Evolutionary conservation across 1,140 invertebrate genomes (phyloP), one percentile per base, ranked within the genome.

Genomic region (Musca vetustissima): DNA sequence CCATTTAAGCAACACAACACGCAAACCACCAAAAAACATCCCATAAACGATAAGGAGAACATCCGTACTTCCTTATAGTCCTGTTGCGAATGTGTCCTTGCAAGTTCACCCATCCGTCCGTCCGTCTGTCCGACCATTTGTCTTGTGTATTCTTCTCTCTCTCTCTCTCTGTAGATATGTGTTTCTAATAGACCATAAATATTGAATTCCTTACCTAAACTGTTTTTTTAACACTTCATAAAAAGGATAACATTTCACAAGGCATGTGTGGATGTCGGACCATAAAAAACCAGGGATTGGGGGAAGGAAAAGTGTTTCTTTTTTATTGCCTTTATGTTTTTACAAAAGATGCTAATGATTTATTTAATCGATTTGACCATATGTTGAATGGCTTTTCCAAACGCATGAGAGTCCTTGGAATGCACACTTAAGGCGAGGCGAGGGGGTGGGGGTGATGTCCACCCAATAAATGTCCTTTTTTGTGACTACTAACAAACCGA

Each of bases 361-460:
- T 80, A 80, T 80, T 78, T 80, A 80, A 80, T 80, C 78, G 78
- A 80, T 80, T 80, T 80, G 78, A 80, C 76, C 78, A 80, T 77
- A 70, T 70, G 69, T 61, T 55, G 69, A 48, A 19, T 36, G 57
- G 19, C 14, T 13, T 67, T 48, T 24, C 3, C 48, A 8, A 15
- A n/a, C n/a, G n/a, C n/a, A n/a, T n/a, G n/a, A 14, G n/a, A 52
- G 49, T 43, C 36, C 36, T 43, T 43, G 36, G 28, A 28, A 28
- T 28, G 28, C 28, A 28, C 8, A 3, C 28, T 28, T 28, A 28
- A 28, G 28, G 28, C 3, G n/a, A n/a, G n/a, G n/a, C n/a, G n/a
- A n/a, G n/a, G n/a, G n/a, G n/a, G n/a, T n/a, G n/a, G n/a, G n/a
- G n/a, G n/a, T n/a, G 2, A 7, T 43, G 36, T 43, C 36, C 36